Percentiles rank a stretch among this genome's conserved stretches.
Conservation (phyloP, 2,888 invertebrate genomes). For the Pyrocoelia pectoralis region DNA sequence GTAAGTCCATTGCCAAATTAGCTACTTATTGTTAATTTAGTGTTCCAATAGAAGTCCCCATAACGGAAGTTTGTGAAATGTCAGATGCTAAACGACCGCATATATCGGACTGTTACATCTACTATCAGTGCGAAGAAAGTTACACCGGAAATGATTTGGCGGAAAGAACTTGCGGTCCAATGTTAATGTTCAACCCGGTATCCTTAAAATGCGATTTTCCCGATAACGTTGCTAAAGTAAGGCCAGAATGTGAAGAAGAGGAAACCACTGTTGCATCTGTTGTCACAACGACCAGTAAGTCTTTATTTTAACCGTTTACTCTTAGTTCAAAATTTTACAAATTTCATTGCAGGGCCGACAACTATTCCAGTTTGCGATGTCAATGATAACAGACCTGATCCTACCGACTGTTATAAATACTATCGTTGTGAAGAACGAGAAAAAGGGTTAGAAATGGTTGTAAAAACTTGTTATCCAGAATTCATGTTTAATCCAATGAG, state of each 20-base stretch:
- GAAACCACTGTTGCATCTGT: too few species aligned
- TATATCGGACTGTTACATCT: constrained; percentile 72
- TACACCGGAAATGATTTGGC: not conserved
- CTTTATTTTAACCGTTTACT: too few species aligned
- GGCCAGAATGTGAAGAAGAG: not conserved
- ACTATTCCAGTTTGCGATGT: not conserved
- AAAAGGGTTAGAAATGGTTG: not conserved
- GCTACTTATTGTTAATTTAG: too few species aligned
- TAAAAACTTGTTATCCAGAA: not conserved
- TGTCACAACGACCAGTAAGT: too few species aligned
- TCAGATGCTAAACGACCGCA: not conserved
- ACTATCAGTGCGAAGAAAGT: constrained; percentile 68
- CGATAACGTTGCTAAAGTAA: not conserved
- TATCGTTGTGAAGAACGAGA: not conserved
- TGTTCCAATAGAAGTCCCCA: not conserved
- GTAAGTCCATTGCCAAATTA: not conserved
- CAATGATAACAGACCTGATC: not conserved
- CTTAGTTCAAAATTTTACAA: not conserved
- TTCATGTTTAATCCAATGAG: not conserved
- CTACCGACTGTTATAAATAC: not conserved
- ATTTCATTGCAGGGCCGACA: not conserved
- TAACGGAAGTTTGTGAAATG: not conserved
- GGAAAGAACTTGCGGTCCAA: constrained; percentile 3
- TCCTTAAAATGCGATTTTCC: not conserved
- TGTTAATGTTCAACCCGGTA: not conserved